Conservation (phyloP, 1,140 invertebrate species). For the Caenorhabditis inopinata region DNA sequence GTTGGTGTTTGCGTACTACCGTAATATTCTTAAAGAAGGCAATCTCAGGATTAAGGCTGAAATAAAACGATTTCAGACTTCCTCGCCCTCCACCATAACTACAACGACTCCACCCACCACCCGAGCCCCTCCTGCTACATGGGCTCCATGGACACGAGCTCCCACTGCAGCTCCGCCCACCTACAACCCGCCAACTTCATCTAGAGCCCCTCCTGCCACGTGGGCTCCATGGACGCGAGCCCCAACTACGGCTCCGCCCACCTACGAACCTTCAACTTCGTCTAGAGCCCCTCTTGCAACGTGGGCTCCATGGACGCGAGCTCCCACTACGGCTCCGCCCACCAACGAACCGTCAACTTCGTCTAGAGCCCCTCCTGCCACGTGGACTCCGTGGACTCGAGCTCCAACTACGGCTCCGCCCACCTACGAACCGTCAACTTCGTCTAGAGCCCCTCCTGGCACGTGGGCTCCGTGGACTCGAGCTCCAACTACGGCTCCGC, state of each 20-base stretch:
- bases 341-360: background rate
- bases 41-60: too few relatives aligned
- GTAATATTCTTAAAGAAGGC: too few relatives aligned
- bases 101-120: background rate
- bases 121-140: background rate
- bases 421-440: background rate
- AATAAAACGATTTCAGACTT: background rate
- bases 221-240: too few relatives aligned
- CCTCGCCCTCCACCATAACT: too few relatives aligned
- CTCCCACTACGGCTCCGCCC: background rate
- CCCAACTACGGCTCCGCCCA: background rate
- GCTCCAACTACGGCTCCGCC: background rate
- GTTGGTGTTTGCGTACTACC: too few relatives aligned
- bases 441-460: background rate
- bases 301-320: too few relatives aligned
- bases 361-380: background rate
- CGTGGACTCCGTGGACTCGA: background rate
- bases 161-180: too few relatives aligned
- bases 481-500: background rate
- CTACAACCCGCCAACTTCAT: background rate
- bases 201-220: background rate
- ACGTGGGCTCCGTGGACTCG: slow-evolving; percentile 6
- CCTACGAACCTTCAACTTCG: background rate
- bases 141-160: background rate
- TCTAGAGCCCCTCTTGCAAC: background rate